phyloP scores from a whole-genome alignment of 1,140 invertebrate species.

The Heliothis subflexa region DNA sequence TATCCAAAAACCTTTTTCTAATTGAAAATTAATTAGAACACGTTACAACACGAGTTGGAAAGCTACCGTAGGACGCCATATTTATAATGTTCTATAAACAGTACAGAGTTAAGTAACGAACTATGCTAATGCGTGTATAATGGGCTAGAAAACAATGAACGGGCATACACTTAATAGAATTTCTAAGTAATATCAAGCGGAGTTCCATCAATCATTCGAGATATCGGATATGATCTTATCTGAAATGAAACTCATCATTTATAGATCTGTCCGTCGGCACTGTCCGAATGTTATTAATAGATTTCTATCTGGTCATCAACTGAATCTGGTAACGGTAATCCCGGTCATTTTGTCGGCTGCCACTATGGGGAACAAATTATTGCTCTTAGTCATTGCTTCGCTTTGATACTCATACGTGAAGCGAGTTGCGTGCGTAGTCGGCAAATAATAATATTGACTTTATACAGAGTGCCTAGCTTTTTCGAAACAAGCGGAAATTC shows the following conservation, averaged over 20 bases:
- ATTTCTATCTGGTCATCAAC: conserved; percentile 83
- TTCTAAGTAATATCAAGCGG: conserved; percentile 75
- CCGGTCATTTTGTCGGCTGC: conserved; percentile 72
- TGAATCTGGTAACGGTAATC: conserved; percentile 79
- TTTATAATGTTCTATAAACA: conserved; percentile 20
- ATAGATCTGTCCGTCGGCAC: conserved; percentile 80
- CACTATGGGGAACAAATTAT: conserved; percentile 80
- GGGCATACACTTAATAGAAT: conserved; percentile 76
- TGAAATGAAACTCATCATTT: conserved; percentile 85
- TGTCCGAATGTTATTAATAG: conserved; percentile 84
- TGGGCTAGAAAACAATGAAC: conserved; percentile 75
- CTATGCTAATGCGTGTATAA: conserved; percentile 80
- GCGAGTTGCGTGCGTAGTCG: conserved; percentile 23
- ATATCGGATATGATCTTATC: conserved; percentile 82
- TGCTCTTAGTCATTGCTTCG: conserved; percentile 51
- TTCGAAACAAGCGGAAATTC: background rate
- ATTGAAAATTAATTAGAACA: conserved; percentile 46
- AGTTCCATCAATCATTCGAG: conserved; percentile 79
- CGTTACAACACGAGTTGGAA: conserved; percentile 12
- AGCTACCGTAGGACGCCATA: background rate
- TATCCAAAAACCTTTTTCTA: conserved; percentile 11
- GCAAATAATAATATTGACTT: conserved; percentile 40
- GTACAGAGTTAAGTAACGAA: conserved; percentile 53
- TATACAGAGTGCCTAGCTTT: conserved; percentile 11
- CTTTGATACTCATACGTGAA: conserved; percentile 58